Evolutionary conservation across 2,888 invertebrate species (phyloP), one percentile per base, ranked within the genome.

Genomic region (Ernsta delagoae): DNA sequence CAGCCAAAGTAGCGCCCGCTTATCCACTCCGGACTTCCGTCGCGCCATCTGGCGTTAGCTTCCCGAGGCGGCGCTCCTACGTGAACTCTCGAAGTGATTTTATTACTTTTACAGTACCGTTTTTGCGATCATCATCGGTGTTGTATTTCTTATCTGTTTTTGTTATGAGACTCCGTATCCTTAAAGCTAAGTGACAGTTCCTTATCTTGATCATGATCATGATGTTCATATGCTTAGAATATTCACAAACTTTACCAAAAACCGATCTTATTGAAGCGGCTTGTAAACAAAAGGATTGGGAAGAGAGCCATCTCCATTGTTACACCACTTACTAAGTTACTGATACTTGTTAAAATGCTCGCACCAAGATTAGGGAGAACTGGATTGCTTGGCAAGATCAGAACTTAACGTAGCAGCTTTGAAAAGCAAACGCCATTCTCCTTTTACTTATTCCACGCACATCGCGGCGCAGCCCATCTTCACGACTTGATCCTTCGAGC

Each of bases 401-500:
- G 24, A 24, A 24, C 53, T 24, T 53, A 9, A 53, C 16, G 0
- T 7, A 8, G 53, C 24, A 0, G 8, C 24, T 16, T 16, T 53
- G 24, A 24, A 53, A 4, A 2, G 16, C 16, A 8, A 50, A 50
- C 12, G 8, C 3, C 4, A 8, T 2, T 6, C 12, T 12, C 50
- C 8, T 50, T 16, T 50, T 50, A 50, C 16, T 50, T 16, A 50
- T 50, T 50, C 50, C 16, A 50, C 16, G 7, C 7, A 3, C 50
- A 50, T 50, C 50, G 50, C 50, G 12, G 16, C 3, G 4, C 50
- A 16, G 50, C 16, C 8, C 50, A 57, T 57, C 12, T n/a, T 11
- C 36, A 5, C 9, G 7, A 50, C 36, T 12, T 53, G 50, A 36
- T 62, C 63, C 63, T 63, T 54, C 41, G 63, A 63, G 53, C 53